These are phyloP conservation scores for Keiferia lycopersicella DNA, from an alignment of 2,888 invertebrate species.

Conservation along the genomic window DNA sequence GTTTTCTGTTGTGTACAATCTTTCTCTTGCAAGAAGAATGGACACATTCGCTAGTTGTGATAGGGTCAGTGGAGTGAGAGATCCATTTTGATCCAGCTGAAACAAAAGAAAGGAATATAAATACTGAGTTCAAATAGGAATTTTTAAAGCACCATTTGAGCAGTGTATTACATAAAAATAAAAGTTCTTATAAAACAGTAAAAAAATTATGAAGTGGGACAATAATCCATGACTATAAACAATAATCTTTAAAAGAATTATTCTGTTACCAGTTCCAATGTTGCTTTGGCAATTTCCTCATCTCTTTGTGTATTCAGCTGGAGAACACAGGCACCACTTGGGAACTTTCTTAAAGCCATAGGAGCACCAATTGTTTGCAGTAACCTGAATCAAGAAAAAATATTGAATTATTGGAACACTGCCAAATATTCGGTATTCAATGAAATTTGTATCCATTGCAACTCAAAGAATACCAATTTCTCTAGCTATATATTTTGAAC, in stretches of 20 bases:
- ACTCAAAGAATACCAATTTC: background rate
- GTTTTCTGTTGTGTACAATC: conserved; percentile 92
- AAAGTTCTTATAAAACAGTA: no score
- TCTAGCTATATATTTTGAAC: conserved; percentile 37
- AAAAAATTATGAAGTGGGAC: no score
- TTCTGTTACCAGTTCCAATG: conserved; percentile 84
- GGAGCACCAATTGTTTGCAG: conserved; percentile 85
- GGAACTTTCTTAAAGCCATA: conserved; percentile 90
- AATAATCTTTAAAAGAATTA: no score
- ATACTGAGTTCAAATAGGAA: background rate
- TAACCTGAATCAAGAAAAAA: conserved; percentile 57
- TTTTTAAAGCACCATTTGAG: background rate
- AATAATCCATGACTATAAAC: no score
- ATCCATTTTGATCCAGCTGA: conserved; percentile 85
- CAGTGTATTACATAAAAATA: no score
- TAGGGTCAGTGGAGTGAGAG: conserved; percentile 92
- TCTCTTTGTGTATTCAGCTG: conserved; percentile 90
- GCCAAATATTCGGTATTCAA: background rate
- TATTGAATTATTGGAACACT: no score
- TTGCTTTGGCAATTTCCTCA: conserved; percentile 85
- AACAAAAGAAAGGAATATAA: conserved; percentile 39
- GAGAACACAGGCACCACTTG: conserved; percentile 97
- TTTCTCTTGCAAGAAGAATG: conserved; percentile 93
- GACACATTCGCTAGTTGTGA: conserved; percentile 92
- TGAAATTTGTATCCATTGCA: background rate